phyloP scores from a whole-genome alignment of 1,140 invertebrate species.

The Ceratoteleas bidentatus region DNA sequence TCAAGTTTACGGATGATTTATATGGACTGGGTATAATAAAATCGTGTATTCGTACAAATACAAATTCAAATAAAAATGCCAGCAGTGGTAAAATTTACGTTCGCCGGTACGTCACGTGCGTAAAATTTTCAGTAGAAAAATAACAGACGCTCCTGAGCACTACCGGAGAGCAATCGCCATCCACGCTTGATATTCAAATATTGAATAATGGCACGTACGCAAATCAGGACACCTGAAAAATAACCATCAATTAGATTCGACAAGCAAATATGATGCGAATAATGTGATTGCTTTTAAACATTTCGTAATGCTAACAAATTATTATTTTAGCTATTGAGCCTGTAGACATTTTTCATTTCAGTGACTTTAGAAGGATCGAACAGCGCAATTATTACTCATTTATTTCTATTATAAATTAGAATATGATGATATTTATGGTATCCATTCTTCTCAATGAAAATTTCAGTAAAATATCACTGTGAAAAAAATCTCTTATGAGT shows the following conservation, averaged over 20 bases:
- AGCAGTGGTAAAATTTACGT: conserved; percentile 68
- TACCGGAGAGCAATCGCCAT: conserved; percentile 91
- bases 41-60: conserved; percentile 72
- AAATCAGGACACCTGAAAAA: conserved; percentile 89
- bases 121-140: conserved; percentile 88
- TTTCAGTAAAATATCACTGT: too few relatives aligned
- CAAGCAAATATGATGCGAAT: not conserved
- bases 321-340: too few relatives aligned
- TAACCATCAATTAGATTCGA: not conserved
- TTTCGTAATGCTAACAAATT: too few relatives aligned
- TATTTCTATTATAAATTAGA: too few relatives aligned
- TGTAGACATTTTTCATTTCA: too few relatives aligned
- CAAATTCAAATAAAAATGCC: conserved; percentile 73
- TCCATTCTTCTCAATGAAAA: too few relatives aligned
- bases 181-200: conserved; percentile 95
- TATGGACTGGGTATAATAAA: conserved; percentile 39
- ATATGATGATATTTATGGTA: too few relatives aligned
- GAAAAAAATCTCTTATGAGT: too few relatives aligned
- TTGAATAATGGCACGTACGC: conserved; percentile 92
- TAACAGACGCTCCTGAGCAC: conserved; percentile 91
- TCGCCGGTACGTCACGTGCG: conserved; percentile 34
- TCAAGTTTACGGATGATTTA: conserved; percentile 19
- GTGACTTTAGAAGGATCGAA: too few relatives aligned
- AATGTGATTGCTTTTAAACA: too few relatives aligned
- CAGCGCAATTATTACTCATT: too few relatives aligned